A percentile compares a stretch with the other conserved stretches of the same genome.
These are phyloP conservation scores for Melanotaenia trifasciata DNA, from an alignment of 2,797 vertebrate species.

Conservation along the genomic window DNA sequence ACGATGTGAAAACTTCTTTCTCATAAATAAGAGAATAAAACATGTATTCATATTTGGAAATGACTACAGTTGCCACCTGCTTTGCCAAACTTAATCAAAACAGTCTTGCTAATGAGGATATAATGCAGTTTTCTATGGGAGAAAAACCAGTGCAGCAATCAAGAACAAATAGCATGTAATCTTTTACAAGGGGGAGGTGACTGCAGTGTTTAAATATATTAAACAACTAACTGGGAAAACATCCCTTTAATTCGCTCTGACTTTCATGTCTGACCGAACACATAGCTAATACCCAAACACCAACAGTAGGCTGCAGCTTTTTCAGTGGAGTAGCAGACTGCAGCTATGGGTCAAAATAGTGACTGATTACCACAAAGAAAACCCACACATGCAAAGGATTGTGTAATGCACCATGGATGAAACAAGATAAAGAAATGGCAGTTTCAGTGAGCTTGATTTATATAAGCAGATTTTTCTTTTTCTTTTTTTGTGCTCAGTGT, in stretches of 20 bases:
- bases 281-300: constrained; percentile 11
- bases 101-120: constrained; percentile 39
- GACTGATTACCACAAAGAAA: constrained; percentile 24
- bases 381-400: constrained; percentile 26
- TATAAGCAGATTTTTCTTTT: constrained; percentile 14
- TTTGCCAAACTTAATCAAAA: constrained; percentile 33
- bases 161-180: constrained; percentile 38
- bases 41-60: constrained; percentile 32
- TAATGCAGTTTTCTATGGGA: constrained; percentile 28
- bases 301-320: constrained; percentile 10
- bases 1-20: constrained; percentile 14
- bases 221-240: constrained; percentile 50
- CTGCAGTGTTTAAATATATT: constrained; percentile 36
- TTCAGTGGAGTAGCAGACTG: constrained; percentile 20
- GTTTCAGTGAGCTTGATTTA: constrained; percentile 42
- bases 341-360: constrained; percentile 18
- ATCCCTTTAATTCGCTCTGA: constrained; percentile 1
- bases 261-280: constrained; percentile 30
- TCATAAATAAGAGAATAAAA: constrained; percentile 28
- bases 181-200: background rate
- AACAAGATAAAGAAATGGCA: constrained; percentile 24
- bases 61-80: constrained; percentile 12
- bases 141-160: constrained; percentile 27
- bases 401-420: constrained; percentile 15
- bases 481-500: background rate